Evolutionary conservation across 2,888 invertebrate genomes (phyloP), one percentile per base, ranked within the genome.

Genomic region (Caenorhabditis angaria): DNA sequence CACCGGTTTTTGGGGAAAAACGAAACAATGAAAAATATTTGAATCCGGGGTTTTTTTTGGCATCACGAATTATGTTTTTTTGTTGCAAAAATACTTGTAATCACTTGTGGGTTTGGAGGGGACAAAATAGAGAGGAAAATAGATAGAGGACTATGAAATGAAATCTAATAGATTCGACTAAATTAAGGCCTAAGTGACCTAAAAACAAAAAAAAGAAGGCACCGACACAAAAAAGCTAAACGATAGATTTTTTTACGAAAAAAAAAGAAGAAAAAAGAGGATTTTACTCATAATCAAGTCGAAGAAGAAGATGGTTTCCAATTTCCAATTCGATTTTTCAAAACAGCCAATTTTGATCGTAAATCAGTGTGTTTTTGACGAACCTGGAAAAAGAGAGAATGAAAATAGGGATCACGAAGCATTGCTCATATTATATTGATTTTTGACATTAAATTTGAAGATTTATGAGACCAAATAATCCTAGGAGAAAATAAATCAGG

Each of bases 281-380:
- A 41, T n/a, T n/a, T n/a, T n/a, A 41, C 10, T 5, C 32, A 10
- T 18, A 10, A 10, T 41, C 41, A 41, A 18, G 41, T 18, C 41
- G 41, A 41, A 2, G 41, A 41, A 18, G 41, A 41, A 41, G 41
- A 41, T 14, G 41, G 18, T 64, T 71, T 79, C 83, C 83, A 83
- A n/a, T 67, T 73, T 20, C 64, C 60, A 50, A 83, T 74, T 20
- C 82, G 74, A 54, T 66, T 69, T 59, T 83, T 83, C 54, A 83
- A 61, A 24, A 82, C 76, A 20, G 72, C 70, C 58, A 83, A 57
- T 59, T 83, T 83, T 1, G 81, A 74, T 10, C 80, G 77, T 28
- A 83, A 72, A 64, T 82, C 81, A 8, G 80, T 67, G 62, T 83
- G 83, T 41, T 70, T 74, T 61, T 79, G 80, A 20, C 83, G 83